A percentile compares a stretch with the other conserved stretches of the same genome.
These are phyloP conservation scores for Phortica okadai DNA, from an alignment of 2,888 invertebrate genomes.

Conservation along the genomic window DNA sequence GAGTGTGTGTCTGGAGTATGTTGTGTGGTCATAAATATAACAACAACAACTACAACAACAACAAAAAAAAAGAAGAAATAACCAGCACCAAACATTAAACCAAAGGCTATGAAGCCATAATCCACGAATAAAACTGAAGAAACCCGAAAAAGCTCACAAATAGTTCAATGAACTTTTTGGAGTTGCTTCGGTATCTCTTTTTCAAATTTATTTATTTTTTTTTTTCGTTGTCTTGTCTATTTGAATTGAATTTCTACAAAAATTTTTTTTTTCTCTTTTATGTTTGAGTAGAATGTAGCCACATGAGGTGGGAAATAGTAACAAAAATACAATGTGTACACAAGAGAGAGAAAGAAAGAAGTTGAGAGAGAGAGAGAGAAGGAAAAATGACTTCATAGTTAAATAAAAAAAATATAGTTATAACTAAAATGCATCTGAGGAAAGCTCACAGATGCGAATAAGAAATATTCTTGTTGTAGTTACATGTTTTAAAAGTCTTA, in stretches of 20 bases:
- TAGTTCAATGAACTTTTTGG: constrained; percentile 70
- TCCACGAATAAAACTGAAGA: constrained; percentile 72
- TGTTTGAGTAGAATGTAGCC: constrained; percentile 5
- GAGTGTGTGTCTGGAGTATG: neutral
- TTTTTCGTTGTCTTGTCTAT: constrained; percentile 50
- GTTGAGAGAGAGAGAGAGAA: neutral
- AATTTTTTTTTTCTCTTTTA: constrained; percentile 24
- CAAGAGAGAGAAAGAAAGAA: neutral
- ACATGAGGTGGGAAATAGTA: constrained; percentile 28
- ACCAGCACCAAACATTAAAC: constrained; percentile 51
- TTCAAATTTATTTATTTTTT: constrained; percentile 55
- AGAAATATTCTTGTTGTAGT: constrained; percentile 7
- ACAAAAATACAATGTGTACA: constrained; percentile 15
- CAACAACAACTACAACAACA: constrained; percentile 31
- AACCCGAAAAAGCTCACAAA: constrained; percentile 69
- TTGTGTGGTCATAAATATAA: constrained; percentile 10
- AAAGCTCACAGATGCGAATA: neutral
- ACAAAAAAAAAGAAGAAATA: constrained; percentile 33
- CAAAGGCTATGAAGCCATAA: constrained; percentile 71
- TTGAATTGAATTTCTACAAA: constrained; percentile 56
- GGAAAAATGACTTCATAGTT: constrained; percentile 39
- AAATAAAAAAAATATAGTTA: constrained; percentile 17
- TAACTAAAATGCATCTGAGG: neutral
- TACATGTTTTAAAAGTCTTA: too few relatives aligned
- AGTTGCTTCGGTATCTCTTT: constrained; percentile 50